Base-by-base conservation (phyloP, 2,113 vertebrate species). In the Ciconia boyciana region DNA sequence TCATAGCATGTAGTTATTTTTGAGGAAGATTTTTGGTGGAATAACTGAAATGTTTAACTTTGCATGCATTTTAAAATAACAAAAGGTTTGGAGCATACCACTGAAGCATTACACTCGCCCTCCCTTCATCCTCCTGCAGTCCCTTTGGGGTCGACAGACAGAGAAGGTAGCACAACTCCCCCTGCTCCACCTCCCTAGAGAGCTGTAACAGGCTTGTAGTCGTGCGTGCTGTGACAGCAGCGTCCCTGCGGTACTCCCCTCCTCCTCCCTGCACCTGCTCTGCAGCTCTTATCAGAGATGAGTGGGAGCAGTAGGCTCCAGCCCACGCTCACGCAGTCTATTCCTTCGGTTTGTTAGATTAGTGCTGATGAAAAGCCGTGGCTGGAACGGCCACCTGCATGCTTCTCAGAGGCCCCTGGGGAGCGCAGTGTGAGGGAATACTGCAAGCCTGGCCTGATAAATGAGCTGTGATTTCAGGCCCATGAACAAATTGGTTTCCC, bases 391-490 rank as follows among this genome's bases (percentile, higher is more conserved):
- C 77, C 87, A 89, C 66, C 77, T 87, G 89, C 83, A 17, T 5
- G 16, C 43, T 87, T 10, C 66, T 75, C 5, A 0, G 25, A 44
- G 60, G 48, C n/a, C 93, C 52, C 74, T 16, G 65, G 89, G 89
- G 77, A 71, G 51, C 1, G 0, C 16, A 8, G 48, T 31, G 91
- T 34, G 8, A 84, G 92, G 84, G 84, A 91, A 55, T 21, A 10
- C 78, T 89, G 86, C 69, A 36, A 52, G 66, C 39, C 69, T 81
- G 82, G 55, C 69, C 84, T 93, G 41, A 75, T 48, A 46, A 91
- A 90, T 91, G 65, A 93, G 87, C 82, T 94, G 78, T 68, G 51
- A 80, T 93, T 94, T 91, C 87, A 89, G 72, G 31, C 74, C 61
- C 48, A 3, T 34, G 81, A 85, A 87, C 4, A 43, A 93, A 89